Conservation (phyloP, 53 echinoderm and acorn worm species). For the Echinometra lucunter region DNA sequence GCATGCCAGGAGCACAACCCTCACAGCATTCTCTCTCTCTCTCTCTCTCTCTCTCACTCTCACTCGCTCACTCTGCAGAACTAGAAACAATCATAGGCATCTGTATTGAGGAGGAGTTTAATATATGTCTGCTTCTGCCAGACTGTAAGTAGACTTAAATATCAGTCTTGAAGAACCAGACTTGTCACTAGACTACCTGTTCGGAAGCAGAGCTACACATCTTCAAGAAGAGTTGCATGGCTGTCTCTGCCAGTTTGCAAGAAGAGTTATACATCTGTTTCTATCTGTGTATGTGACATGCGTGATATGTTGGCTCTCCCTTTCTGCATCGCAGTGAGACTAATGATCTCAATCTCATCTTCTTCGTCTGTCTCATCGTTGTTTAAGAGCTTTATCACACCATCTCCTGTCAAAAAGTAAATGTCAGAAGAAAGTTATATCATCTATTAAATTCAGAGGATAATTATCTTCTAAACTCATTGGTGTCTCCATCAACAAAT, state of each 20-base stretch:
- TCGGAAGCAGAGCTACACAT: too few species aligned
- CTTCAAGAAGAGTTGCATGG: not conserved
- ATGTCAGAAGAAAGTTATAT: not conserved
- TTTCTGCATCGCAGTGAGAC: not conserved
- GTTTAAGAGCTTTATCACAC: slow-evolving; percentile 45
- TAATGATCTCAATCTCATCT: slow-evolving; percentile 62
- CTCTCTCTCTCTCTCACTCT: too few species aligned
- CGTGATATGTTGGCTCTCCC: not conserved
- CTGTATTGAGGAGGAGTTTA: too few species aligned
- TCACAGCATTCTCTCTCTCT: too few species aligned
- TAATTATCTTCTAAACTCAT: not conserved
- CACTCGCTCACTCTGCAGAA: too few species aligned
- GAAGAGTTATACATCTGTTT: slow-evolving; percentile 46
- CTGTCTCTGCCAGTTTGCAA: not conserved
- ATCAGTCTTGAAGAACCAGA: too few species aligned
- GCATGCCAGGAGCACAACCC: not conserved
- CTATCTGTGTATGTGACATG: not conserved
- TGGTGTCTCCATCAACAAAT: too few species aligned
- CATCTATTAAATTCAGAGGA: not conserved
- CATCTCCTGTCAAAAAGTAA: slow-evolving; percentile 32
- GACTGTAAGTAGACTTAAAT: not conserved
- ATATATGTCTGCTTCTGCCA: not conserved
- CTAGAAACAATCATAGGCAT: too few species aligned
- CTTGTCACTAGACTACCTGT: too few species aligned
- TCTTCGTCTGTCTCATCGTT: slow-evolving; percentile 55